A percentile compares a stretch with the other conserved stretches of the same genome.
These are phyloP conservation scores for Rhagium mordax DNA, from an alignment of 2,888 invertebrate genomes.

Conservation along the genomic window DNA sequence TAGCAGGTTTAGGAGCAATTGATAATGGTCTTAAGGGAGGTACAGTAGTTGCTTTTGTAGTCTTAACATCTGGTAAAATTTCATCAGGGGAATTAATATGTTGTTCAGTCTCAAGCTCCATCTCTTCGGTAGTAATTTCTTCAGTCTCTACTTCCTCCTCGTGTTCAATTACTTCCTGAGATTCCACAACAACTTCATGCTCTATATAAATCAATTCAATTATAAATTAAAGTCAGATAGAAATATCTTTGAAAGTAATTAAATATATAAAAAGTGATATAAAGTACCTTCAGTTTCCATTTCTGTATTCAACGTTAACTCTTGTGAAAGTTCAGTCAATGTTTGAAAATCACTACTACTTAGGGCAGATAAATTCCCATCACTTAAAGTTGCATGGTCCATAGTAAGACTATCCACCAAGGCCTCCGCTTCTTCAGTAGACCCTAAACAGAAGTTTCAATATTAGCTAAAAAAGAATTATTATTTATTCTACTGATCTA, in stretches of 20 bases:
- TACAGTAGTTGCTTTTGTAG: conserved; percentile 53
- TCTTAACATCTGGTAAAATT: conserved; percentile 60
- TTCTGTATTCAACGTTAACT: conserved; percentile 60
- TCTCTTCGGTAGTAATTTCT: conserved; percentile 63
- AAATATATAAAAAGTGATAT: conserved; percentile 6
- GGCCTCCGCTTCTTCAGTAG: conserved; percentile 58
- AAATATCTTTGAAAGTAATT: not conserved
- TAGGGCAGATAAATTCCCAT: conserved; percentile 57
- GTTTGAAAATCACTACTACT: conserved; percentile 62
- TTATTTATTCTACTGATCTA: not conserved
- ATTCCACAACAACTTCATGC: conserved; percentile 55
- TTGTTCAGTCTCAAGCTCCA: conserved; percentile 64
- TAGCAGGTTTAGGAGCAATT: conserved; percentile 64
- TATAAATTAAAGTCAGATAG: not conserved
- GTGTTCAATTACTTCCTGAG: conserved; percentile 55
- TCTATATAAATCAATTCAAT: conserved; percentile 39
- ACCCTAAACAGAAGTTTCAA: conserved; percentile 52
- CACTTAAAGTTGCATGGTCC: conserved; percentile 57
- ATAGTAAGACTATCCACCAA: conserved; percentile 60
- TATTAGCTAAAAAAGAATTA: not conserved
- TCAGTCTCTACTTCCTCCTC: conserved; percentile 63
- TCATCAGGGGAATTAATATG: conserved; percentile 58
- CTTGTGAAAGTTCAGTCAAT: conserved; percentile 64
- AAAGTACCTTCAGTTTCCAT: conserved; percentile 63
- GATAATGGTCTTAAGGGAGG: conserved; percentile 64